These are phyloP conservation scores for Kryphioiulus occultus DNA, from an alignment of 2,888 invertebrate genomes.

Conservation along the genomic window DNA sequence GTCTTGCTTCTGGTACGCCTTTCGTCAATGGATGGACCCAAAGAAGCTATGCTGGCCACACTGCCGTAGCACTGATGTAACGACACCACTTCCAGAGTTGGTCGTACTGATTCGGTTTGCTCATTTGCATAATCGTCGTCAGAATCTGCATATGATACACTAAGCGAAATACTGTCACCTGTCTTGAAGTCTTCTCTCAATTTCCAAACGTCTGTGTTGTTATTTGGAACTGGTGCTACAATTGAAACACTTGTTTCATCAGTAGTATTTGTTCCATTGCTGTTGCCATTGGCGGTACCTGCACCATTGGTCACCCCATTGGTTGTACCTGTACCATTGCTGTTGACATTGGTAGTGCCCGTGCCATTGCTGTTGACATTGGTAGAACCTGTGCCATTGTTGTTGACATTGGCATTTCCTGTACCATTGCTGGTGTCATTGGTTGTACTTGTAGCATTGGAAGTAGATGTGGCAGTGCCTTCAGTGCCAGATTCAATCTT, in stretches of 20 bases:
- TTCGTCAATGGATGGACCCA: not conserved
- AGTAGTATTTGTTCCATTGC: not conserved
- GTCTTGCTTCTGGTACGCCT: not conserved
- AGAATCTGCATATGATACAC: not conserved
- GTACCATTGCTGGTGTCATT: not conserved
- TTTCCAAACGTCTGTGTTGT: not conserved
- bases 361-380: not conserved
- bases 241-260: not conserved
- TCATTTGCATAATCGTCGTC: slow-evolving; percentile 33
- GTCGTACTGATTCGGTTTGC: not conserved
- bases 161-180: not conserved
- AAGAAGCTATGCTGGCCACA: slow-evolving; percentile 44
- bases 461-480: not conserved
- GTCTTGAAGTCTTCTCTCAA: not conserved
- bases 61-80: slow-evolving; percentile 42
- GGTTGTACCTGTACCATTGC: not conserved
- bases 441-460: not conserved
- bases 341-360: not conserved
- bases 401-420: not conserved
- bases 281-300: not conserved
- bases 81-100: slow-evolving; percentile 9
- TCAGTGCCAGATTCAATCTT: not conserved
- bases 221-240: not conserved
- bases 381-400: not conserved
- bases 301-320: not conserved